phyloP scores from a whole-genome alignment of 2,113 vertebrate species.

The Periophthalmodon schlosseri region DNA sequence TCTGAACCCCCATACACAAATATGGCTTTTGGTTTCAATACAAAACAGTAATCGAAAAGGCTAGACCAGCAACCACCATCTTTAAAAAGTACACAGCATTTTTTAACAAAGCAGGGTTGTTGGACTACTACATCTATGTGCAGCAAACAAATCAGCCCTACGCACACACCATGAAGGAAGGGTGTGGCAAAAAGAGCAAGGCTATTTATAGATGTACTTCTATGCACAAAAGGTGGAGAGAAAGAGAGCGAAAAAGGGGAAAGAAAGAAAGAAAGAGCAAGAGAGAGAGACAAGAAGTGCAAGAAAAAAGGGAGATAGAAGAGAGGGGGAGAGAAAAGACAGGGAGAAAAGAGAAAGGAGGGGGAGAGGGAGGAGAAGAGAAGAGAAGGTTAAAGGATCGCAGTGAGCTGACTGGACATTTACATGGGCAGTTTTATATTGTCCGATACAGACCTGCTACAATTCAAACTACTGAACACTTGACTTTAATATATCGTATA shows the following conservation, averaged over 20 bases:
- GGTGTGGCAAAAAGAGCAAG: slow-evolving; percentile 66
- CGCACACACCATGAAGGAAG: slow-evolving; percentile 37
- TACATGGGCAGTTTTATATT: slow-evolving; percentile 41
- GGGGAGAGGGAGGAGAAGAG: slow-evolving; percentile 15
- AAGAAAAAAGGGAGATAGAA: slow-evolving; percentile 33
- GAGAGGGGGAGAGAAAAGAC: too few species aligned
- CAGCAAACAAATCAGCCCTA: slow-evolving; percentile 58
- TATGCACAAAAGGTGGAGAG: slow-evolving; percentile 55
- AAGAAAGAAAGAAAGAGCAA: neutral
- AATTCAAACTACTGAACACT: slow-evolving; percentile 6
- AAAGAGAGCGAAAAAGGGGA: slow-evolving; percentile 9
- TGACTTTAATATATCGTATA: too few species aligned
- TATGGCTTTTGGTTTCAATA: slow-evolving; percentile 19
- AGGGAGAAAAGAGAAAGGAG: slow-evolving; percentile 2
- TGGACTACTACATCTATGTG: slow-evolving; percentile 52
- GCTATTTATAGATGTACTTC: slow-evolving; percentile 78
- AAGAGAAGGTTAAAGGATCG: slow-evolving; percentile 68
- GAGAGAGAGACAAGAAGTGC: slow-evolving; percentile 51
- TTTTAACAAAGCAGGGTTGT: slow-evolving; percentile 46
- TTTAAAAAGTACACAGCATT: slow-evolving; percentile 45
- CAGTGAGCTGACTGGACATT: slow-evolving; percentile 58
- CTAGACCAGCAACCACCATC: slow-evolving; percentile 7
- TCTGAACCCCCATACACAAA: slow-evolving; percentile 45
- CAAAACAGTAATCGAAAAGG: slow-evolving; percentile 9
- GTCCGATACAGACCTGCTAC: neutral